phyloP scores from a whole-genome alignment of 1,140 invertebrate genomes.

The Saxidomus purpurata region DNA sequence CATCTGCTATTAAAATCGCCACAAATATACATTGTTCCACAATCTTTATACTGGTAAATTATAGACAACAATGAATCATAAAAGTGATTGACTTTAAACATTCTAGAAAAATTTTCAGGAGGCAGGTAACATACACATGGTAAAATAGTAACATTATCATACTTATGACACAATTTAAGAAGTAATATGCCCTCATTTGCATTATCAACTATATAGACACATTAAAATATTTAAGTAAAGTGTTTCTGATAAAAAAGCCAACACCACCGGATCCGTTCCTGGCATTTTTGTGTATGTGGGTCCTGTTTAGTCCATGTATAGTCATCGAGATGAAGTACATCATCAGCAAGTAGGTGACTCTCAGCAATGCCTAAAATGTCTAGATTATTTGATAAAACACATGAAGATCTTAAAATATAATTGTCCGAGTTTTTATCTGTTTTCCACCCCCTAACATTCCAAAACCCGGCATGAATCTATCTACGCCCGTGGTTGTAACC shows the following conservation, averaged over 20 bases:
- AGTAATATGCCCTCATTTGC: slow-evolving; percentile 46
- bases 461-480: neutral
- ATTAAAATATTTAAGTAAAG: neutral
- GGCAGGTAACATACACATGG: slow-evolving; percentile 57
- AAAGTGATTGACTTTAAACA: slow-evolving; percentile 21
- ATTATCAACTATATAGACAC: slow-evolving; percentile 29
- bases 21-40: slow-evolving; percentile 45
- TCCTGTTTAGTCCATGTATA: slow-evolving; percentile 42
- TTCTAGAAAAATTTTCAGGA: slow-evolving; percentile 34
- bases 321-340: slow-evolving; percentile 6
- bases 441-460: slow-evolving; percentile 39
- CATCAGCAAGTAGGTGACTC: slow-evolving; percentile 24
- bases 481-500: slow-evolving; percentile 9
- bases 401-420: slow-evolving; percentile 26
- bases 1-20: slow-evolving; percentile 59
- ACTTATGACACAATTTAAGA: slow-evolving; percentile 32
- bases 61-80: slow-evolving; percentile 15
- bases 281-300: slow-evolving; percentile 23
- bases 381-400: slow-evolving; percentile 19
- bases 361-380: slow-evolving; percentile 51
- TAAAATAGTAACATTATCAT: neutral
- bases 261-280: slow-evolving; percentile 45
- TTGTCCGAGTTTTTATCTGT: slow-evolving; percentile 37
- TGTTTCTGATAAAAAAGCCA: slow-evolving; percentile 24
- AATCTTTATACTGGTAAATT: slow-evolving; percentile 26